These are phyloP conservation scores for Urocitellus parryii DNA, from an alignment of 2,113 vertebrate species.

Conservation along the genomic window DNA sequence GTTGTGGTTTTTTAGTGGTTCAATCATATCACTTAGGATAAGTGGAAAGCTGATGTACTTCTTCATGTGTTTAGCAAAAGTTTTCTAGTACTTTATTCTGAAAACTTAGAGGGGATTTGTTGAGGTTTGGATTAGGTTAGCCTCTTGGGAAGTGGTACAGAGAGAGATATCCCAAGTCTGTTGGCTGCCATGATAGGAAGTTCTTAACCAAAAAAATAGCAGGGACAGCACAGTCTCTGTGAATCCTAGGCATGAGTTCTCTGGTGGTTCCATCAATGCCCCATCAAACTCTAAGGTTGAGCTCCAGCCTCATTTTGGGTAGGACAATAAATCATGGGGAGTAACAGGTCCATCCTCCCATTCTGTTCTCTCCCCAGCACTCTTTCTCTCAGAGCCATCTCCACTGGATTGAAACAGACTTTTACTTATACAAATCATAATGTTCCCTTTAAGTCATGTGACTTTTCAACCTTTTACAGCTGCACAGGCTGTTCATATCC, in stretches of 20 bases:
- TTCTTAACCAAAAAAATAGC: background rate
- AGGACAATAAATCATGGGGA: background rate
- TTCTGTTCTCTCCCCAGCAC: background rate
- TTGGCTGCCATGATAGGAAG: background rate
- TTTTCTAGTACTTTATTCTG: background rate
- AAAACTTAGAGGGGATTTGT: background rate
- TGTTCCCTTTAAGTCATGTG: background rate
- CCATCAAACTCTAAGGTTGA: background rate
- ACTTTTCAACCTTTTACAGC: background rate
- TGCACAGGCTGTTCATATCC: background rate
- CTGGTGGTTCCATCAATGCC: background rate
- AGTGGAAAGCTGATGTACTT: background rate
- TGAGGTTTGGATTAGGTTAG: background rate
- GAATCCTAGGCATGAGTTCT: fast-evolving
- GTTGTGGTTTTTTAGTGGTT: background rate
- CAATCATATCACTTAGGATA: background rate
- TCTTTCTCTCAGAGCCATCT: background rate
- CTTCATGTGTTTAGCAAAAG: background rate
- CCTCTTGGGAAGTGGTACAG: background rate
- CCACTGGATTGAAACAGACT: background rate
- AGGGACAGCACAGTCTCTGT: too few species aligned
- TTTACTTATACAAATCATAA: background rate
- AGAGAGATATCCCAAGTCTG: background rate
- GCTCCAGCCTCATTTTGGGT: background rate
- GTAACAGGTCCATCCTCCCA: fast-evolving